phyloP scores from a whole-genome alignment of 2,888 invertebrate species.

The Plagodis pulveraria region DNA sequence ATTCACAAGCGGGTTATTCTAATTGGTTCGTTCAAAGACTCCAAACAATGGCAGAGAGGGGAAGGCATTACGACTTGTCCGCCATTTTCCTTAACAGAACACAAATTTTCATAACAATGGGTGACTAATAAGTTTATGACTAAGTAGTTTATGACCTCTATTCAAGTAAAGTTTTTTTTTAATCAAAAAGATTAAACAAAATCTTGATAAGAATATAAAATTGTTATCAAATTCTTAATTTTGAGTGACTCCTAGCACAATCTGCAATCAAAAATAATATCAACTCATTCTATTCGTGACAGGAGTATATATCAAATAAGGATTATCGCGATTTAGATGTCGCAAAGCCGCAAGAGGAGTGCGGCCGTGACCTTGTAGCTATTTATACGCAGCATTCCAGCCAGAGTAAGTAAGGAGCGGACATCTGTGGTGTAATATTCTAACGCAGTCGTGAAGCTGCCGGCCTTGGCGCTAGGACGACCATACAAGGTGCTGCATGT shows the following conservation, averaged over 20 bases:
- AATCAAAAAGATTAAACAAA: too few species aligned
- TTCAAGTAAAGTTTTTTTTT: neutral
- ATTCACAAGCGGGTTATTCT: neutral
- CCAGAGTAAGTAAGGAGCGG: slow-evolving; percentile 47
- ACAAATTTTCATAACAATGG: slow-evolving; percentile 21
- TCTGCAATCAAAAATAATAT: slow-evolving; percentile 3
- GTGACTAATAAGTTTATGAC: slow-evolving; percentile 24
- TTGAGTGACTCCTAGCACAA: neutral
- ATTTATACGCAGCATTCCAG: slow-evolving; percentile 61
- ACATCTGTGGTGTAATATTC: slow-evolving; percentile 53
- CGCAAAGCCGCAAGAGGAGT: slow-evolving; percentile 43
- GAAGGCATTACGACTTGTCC: slow-evolving; percentile 12
- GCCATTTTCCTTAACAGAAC: slow-evolving; percentile 2
- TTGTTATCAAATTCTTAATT: slow-evolving; percentile 24
- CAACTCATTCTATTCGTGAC: slow-evolving; percentile 12
- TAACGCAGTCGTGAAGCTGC: slow-evolving; percentile 32
- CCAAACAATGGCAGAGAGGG: neutral
- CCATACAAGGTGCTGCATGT: slow-evolving; percentile 49
- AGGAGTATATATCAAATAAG: slow-evolving; percentile 38
- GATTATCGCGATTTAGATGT: slow-evolving; percentile 41
- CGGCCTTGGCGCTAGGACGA: slow-evolving; percentile 52
- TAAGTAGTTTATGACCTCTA: neutral
- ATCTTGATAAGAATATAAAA: neutral
- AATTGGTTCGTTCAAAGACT: slow-evolving; percentile 15
- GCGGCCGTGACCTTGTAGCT: slow-evolving; percentile 63